Conservation (phyloP, 2,888 invertebrate genomes). For the Dasypogon diadema region DNA sequence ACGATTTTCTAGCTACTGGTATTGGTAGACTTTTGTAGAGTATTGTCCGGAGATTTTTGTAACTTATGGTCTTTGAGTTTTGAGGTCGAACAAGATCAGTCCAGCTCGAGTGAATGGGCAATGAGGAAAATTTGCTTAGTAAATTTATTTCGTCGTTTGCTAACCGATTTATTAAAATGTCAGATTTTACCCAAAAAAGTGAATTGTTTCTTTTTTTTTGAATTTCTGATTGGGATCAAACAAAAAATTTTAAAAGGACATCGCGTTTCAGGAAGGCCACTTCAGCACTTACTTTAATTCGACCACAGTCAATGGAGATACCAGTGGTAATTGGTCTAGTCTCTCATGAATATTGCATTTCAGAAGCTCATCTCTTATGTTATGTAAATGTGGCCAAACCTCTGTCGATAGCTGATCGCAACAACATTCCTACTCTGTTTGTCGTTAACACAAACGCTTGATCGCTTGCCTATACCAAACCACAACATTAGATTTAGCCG, state of each 20-base stretch:
- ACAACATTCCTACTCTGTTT: neutral
- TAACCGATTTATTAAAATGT: neutral
- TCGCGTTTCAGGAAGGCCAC: neutral
- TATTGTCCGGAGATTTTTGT: neutral
- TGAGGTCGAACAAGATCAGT: slow-evolving; percentile 34
- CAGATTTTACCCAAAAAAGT: neutral
- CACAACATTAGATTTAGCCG: neutral
- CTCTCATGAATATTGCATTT: neutral
- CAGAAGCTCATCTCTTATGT: neutral
- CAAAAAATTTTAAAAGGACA: neutral
- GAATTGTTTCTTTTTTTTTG: neutral
- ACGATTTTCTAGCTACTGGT: slow-evolving; percentile 18
- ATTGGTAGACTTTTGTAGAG: slow-evolving; percentile 6
- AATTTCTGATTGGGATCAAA: neutral
- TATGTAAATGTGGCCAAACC: neutral
- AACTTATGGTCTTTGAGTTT: slow-evolving; percentile 9
- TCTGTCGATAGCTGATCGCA: neutral
- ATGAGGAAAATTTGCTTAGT: neutral
- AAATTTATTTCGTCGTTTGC: neutral
- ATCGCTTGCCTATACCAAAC: neutral
- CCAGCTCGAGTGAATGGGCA: neutral
- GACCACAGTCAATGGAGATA: neutral
- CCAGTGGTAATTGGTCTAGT: neutral
- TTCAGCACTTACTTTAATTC: neutral
- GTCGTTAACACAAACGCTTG: neutral